Evolutionary conservation across 2,888 invertebrate genomes (phyloP), one percentile per base, ranked within the genome.

Genomic region (Eustalomyia histrio): DNA sequence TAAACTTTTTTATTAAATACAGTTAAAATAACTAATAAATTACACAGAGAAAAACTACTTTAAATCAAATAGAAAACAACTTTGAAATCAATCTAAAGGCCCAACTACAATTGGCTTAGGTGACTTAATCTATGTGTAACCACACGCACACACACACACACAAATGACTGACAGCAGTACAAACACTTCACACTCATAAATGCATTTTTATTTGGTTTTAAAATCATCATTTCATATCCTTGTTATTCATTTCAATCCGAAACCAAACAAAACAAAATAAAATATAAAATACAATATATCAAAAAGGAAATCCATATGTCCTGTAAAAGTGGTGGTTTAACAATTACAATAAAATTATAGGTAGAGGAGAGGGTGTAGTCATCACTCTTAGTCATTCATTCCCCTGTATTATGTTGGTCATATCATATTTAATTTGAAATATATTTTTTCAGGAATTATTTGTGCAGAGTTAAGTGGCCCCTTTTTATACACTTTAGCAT

Each of bases 271-370:
- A 63, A 72, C 39, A n/a, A n/a, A n/a, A n/a, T n/a, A n/a, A n/a
- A n/a, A n/a, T n/a, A 79, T 53, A 63, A 67, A 76, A 67, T 72
- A 35, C 50, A 71, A 80, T 75, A 50, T 67, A 75, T 79, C 69
- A 71, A 71, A 33, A n/a, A n/a, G n/a, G n/a, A n/a, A n/a, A 65
- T 67, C 55, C 69, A 74, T 61, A 81, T 80, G 74, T 81, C 78
- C 80, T 78, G 64, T 52, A 57, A 75, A 67, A 71, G 78, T 78
- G 81, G 78, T 75, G 81, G 78, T 67, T 81, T 81, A 52, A 67
- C 67, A 61, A 74, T 78, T 76, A 60, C 53, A 61, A 50, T n/a
- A 33, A 18, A 14, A n/a, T 39, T 65, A 7, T 18, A 17, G 67
- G 55, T 50, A 18, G 75, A n/a, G n/a, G n/a, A n/a, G n/a, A 71